phyloP scores from a whole-genome alignment of 2,888 invertebrate species.

The Epinotia demarniana region DNA sequence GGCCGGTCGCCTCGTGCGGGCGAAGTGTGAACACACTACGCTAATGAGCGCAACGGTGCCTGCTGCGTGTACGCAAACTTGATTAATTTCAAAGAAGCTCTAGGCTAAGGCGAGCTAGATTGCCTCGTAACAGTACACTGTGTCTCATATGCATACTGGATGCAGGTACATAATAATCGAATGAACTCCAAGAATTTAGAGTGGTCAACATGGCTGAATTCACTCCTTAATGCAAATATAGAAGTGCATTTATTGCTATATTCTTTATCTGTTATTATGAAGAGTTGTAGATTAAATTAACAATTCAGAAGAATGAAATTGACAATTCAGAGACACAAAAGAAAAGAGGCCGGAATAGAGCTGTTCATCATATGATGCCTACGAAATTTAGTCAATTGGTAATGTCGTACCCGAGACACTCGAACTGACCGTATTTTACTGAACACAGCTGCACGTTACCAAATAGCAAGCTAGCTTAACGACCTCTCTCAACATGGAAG shows the following conservation, averaged over 20 bases:
- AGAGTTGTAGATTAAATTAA: not conserved
- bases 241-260: not conserved
- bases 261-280: not conserved
- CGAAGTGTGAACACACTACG: slow-evolving; percentile 45
- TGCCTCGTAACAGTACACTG: slow-evolving; percentile 22
- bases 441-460: not conserved
- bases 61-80: slow-evolving; percentile 52
- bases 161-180: not conserved
- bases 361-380: not conserved
- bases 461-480: slow-evolving; percentile 7
- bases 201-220: not conserved
- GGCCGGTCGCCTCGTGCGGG: slow-evolving; percentile 45
- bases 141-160: slow-evolving; percentile 11
- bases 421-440: not conserved
- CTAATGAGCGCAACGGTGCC: slow-evolving; percentile 58
- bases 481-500: not conserved
- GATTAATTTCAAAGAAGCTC: slow-evolving; percentile 53
- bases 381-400: slow-evolving; percentile 2
- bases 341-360: not conserved
- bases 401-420: not conserved
- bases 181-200: not conserved
- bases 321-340: not conserved
- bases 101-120: slow-evolving; percentile 38
- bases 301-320: not conserved
- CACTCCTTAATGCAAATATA: not conserved